Conservation (phyloP, 2,888 invertebrate genomes). For the Sarcophaga caerulescens region DNA sequence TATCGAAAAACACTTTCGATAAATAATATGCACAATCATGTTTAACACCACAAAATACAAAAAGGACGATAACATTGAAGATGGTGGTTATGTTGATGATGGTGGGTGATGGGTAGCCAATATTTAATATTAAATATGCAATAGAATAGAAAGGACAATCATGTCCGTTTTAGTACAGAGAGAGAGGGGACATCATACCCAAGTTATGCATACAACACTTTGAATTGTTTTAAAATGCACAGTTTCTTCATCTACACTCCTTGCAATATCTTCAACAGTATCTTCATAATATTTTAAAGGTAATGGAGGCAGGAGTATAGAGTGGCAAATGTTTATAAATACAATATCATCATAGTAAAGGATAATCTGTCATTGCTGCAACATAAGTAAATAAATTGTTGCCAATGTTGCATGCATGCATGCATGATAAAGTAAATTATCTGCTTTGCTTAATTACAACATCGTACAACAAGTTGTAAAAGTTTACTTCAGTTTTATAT, state of each 20-base stretch:
- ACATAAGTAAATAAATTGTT: conserved; percentile 71
- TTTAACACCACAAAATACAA: conserved; percentile 63
- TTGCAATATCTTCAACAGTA: not conserved
- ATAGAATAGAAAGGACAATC: conserved; percentile 25
- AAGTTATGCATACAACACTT: conserved; percentile 38
- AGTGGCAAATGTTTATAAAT: not conserved
- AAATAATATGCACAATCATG: conserved; percentile 71
- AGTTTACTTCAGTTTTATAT: conserved; percentile 42
- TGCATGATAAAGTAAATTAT: conserved; percentile 80
- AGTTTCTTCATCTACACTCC: not conserved
- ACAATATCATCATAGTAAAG: conserved; percentile 29
- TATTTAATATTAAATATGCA: conserved; percentile 52
- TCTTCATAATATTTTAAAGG: no score
- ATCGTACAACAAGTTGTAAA: conserved; percentile 30
- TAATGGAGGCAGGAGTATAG: not conserved
- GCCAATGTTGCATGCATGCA: conserved; percentile 77
- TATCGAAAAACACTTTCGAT: conserved; percentile 66
- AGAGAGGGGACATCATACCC: not conserved
- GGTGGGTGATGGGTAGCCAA: conserved; percentile 33
- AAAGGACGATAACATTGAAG: conserved; percentile 23
- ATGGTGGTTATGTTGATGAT: not conserved
- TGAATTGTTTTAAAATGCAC: conserved; percentile 31
- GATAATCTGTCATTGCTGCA: conserved; percentile 72
- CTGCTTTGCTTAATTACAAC: conserved; percentile 74
- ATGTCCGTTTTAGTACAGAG: not conserved